Evolutionary conservation across 2,888 invertebrate genomes (phyloP), one percentile per base, ranked within the genome.

Genomic region (Mesorhabditis spiculigera): DNA sequence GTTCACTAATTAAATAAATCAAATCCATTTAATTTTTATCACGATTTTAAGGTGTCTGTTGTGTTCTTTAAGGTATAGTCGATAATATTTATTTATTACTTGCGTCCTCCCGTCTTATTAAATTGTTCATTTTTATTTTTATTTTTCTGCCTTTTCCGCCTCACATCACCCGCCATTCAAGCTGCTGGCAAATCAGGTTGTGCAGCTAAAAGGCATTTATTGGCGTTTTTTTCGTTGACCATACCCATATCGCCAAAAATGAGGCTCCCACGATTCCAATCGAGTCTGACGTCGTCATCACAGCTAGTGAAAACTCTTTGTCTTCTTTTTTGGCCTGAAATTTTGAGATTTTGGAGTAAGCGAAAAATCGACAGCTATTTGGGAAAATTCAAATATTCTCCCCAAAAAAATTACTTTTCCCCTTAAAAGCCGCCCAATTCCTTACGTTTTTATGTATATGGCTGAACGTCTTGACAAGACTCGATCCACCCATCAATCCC

Each of bases 401-500:
- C 3, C n/a, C 8, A 50, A 50, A 10, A 13, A 50, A n/a, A 50
- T 50, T 10, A n/a, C 8, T 50, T 50, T 28, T 28, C 28, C 28
- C 28, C 28, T 28, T 28, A 28, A 3, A 28, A 28, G 28, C 28
- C 28, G 28, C 28, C 28, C 28, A 28, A 28, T 28, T 28, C 28
- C 28, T 50, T 50, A 50, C 58, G 10, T 10, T 50, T 50, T 50
- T 50, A n/a, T 50, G 58, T 13, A 50, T 50, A n/a, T 50, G 58
- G n/a, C n/a, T 50, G 10, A 50, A 50, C 8, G 58, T 50, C 58
- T 50, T 50, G 58, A n/a, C 58, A 50, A 50, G 58, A 50, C 58
- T 50, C 58, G 58, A 50, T 50, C 58, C 58, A 50, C 58, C 58
- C 8, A 13, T 13, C 8, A 50, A n/a, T 13, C 58, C 58, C 58